Evolutionary conservation across 1,140 invertebrate genomes (phyloP), one percentile per base, ranked within the genome.

Genomic region (Nymphalis io): DNA sequence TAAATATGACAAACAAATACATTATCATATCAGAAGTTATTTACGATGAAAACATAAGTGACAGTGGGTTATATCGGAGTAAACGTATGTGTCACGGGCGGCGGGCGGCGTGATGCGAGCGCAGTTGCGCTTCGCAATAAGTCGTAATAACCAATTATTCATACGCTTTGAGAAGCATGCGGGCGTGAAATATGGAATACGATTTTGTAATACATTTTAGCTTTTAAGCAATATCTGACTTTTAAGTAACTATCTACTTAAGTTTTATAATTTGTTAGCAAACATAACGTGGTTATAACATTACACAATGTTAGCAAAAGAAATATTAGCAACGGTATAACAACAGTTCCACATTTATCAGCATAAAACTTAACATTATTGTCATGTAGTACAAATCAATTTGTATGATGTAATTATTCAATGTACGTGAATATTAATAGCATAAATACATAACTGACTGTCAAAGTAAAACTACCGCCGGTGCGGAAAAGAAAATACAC

Each of bases 151-250:
- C 6, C n/a, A 40, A 51, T 38, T 42, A 53, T 42, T 65, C 40
- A 60, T 40, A 57, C 21, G 10, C 38, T 55, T 23, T 21, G 20
- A 55, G 46, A 62, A 12, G 61, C 57, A 33, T 13, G 61, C 46
- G 63, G 51, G 70, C 59, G 63, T 71, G 40, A 66, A 65, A 64
- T 51, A 70, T 63, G 61, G 46, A 12, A 51, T 38, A 20, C 51
- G 51, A 58, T 66, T 71, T 60, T 39, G 48, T 40, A 66, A 66
- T 18, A 48, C 12, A 18, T 38, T 71, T 66, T 71, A 71, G 61
- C 13, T 38, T 71, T 66, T 71, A 71, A 66, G 58, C 39, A 65
- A 71, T 57, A 65, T 18, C 20, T 18, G 16, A 44, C 55, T 44
- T 61, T 61, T 51, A 58, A 46, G n/a, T 18, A 55, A 21, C 51